Conservation (phyloP, 53 echinoderm and acorn worm genomes). For the Henricia sp. region DNA sequence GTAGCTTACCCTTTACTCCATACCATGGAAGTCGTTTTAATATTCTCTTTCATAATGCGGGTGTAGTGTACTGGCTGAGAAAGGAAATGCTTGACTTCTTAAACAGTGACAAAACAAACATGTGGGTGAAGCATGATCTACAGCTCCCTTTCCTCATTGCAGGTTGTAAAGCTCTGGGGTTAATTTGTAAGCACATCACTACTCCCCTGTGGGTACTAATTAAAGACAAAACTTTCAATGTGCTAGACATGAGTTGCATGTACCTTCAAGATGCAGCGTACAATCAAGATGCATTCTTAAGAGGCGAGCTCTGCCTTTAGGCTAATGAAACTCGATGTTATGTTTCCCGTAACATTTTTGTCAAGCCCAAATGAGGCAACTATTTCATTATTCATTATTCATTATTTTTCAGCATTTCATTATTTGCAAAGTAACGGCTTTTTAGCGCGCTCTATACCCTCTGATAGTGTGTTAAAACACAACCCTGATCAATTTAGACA, state of each 20-base stretch:
- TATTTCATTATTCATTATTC: too few species aligned
- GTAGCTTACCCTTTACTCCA: conserved; percentile 60
- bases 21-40: too few species aligned
- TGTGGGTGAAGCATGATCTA: conserved; percentile 54
- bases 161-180: conserved; percentile 67
- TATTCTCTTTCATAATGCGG: conserved; percentile 69
- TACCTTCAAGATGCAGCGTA: conserved; percentile 12
- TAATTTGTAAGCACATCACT: conserved; percentile 63
- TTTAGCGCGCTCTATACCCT: too few species aligned
- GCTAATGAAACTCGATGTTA: too few species aligned
- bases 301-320: too few species aligned
- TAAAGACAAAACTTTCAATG: conserved; percentile 47
- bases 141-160: conserved; percentile 55
- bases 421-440: too few species aligned
- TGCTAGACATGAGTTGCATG: conserved; percentile 23
- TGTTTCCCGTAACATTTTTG: too few species aligned
- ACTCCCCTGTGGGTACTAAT: conserved; percentile 68
- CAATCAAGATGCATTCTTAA: too few species aligned
- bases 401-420: too few species aligned
- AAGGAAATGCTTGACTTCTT: conserved; percentile 53
- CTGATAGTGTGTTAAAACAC: too few species aligned
- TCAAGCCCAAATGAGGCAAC: too few species aligned
- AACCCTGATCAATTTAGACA: too few species aligned
- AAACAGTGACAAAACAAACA: conserved; percentile 53
- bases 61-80: conserved; percentile 45